Base-by-base conservation (phyloP, 2,888 invertebrate genomes). In the Trachelus iudaicus region DNA sequence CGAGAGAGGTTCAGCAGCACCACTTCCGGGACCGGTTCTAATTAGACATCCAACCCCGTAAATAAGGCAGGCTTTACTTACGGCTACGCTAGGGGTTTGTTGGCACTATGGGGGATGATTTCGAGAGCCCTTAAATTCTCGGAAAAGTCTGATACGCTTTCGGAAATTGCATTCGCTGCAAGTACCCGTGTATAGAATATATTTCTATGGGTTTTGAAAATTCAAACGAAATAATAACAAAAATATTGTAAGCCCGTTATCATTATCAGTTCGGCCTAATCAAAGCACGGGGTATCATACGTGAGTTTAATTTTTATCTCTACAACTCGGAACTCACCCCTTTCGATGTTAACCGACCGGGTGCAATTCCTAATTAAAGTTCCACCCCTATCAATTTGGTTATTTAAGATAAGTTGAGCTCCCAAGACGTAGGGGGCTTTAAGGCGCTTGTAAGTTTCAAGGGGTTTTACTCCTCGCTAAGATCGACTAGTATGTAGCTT, bases 1-100 rank as follows among this genome's bases (percentile, higher is more conserved):
- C 34, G 75, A 6, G 23, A 56, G 40, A 56, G 56, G 23, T 56
- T 56, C 56, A 56, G 9, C 23, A 56, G 56, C 75, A 73, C 13
- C 31, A 71, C 71, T 78, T 78, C 69, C 71, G 81, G 82, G 83
- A 83, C 82, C 82, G 84, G 82, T 85, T 83, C 83, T 85, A 86
- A 85, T 86, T 85, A 86, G 86, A 85, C 84, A 82, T 81, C 83
- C 80, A 79, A 84, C 81, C 84, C 84, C 81, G 84, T 85, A 84
- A 85, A 85, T 86, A 86, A 85, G 85, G 84, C 84, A 82, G 86
- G 84, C 83, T 76, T 74, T 69, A 71, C 71, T 71, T 30, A 31
- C 13, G 33, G 11, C 71, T 56, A 56, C 56, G 23, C 56, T 23
- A 9, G 23, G 56, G 56, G 56, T 56, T 56, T 23, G 56, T 56